Percentiles rank a stretch among this genome's conserved stretches.
Conservation (phyloP, 92 coral and sea anemone species). For the Isaurus tuberculatus region DNA sequence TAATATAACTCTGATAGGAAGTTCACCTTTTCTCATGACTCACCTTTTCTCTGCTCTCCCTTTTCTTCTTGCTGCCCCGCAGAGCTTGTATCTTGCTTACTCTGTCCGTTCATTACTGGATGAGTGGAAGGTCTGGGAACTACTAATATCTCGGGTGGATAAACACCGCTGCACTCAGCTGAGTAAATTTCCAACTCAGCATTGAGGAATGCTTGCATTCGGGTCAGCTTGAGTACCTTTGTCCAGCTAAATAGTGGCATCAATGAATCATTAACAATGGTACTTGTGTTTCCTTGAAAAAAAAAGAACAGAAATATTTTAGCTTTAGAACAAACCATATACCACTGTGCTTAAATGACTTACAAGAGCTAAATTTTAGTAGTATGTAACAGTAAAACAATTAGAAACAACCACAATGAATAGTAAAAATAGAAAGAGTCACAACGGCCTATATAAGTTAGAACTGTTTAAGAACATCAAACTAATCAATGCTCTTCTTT, state of each 20-base stretch:
- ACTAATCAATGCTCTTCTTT: too few relatives aligned
- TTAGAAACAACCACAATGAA: too few relatives aligned
- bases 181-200: conserved; percentile 80
- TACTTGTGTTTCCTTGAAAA: background rate
- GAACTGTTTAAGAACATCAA: too few relatives aligned
- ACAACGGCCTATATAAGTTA: too few relatives aligned
- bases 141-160: conserved; percentile 68
- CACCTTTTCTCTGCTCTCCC: conserved; percentile 17
- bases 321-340: too few relatives aligned
- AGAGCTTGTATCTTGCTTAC: conserved; percentile 32
- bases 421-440: too few relatives aligned
- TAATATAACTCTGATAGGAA: too few relatives aligned
- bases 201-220: conserved; percentile 77
- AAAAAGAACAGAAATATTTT: background rate
- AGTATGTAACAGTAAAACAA: too few relatives aligned
- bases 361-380: too few relatives aligned
- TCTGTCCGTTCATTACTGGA: conserved; percentile 41
- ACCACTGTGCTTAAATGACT: too few relatives aligned
- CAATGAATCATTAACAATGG: conserved; percentile 20
- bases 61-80: conserved; percentile 7
- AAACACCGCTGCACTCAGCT: conserved; percentile 84
- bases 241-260: conserved; percentile 80
- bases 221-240: conserved; percentile 81
- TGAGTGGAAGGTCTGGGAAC: conserved; percentile 49
- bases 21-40: background rate